phyloP scores from a whole-genome alignment of 1,140 invertebrate genomes.

The Neodiprion lecontei region DNA sequence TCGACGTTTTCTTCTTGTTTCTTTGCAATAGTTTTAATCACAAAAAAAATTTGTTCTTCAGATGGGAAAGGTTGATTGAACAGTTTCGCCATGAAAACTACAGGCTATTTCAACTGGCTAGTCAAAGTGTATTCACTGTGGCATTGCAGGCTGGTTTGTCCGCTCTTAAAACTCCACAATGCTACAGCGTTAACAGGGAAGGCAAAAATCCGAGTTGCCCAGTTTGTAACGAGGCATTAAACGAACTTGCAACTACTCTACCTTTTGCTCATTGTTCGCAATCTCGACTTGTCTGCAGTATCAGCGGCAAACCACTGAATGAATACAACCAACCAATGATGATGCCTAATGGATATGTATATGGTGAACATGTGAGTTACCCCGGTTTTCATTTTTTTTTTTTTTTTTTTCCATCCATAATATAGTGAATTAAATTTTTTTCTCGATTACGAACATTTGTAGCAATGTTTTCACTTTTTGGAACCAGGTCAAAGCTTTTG shows the following conservation, averaged over 20 bases:
- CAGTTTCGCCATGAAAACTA: conserved; percentile 95
- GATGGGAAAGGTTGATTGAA: conserved; percentile 86
- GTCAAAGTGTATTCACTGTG: conserved; percentile 90
- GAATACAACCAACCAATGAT: conserved; percentile 98
- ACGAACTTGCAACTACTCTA: conserved; percentile 82
- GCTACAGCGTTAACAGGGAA: conserved; percentile 70
- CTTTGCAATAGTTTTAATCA: background rate
- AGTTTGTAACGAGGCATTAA: conserved; percentile 89
- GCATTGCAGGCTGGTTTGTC: conserved; percentile 92
- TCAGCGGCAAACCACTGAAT: conserved; percentile 92
- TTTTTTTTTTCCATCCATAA: conserved; percentile 10
- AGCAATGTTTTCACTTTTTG: no score
- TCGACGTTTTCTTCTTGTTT: no score
- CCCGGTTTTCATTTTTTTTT: conserved; percentile 16
- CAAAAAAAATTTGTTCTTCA: conserved; percentile 29
- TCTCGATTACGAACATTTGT: conserved; percentile 8
- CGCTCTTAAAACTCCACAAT: conserved; percentile 93
- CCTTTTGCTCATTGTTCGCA: conserved; percentile 97
- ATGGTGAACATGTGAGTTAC: conserved; percentile 86
- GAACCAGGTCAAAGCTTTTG: no score
- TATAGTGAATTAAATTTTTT: conserved; percentile 3
- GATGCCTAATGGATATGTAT: conserved; percentile 97
- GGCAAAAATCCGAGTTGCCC: conserved; percentile 88
- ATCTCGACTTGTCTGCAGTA: conserved; percentile 89
- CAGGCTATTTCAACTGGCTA: conserved; percentile 90